Evolutionary conservation across 2,888 invertebrate genomes (phyloP).

Genomic region (Protonemura montana): DNA sequence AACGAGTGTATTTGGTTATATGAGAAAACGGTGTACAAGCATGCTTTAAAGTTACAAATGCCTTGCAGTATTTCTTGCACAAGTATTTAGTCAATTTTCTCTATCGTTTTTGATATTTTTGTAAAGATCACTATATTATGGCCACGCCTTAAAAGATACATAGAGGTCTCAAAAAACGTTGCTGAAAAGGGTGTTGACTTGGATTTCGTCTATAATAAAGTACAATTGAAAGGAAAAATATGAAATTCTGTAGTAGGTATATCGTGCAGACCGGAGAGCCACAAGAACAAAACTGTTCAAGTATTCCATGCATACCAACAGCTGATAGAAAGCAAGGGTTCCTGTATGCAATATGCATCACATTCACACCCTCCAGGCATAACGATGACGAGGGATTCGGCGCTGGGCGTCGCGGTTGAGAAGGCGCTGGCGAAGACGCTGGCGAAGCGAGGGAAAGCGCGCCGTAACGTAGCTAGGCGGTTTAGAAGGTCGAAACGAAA

Average conservation of each 20-base stretch:
- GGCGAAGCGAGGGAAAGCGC: conserved; percentile 25
- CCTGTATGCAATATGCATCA: conserved; percentile 40
- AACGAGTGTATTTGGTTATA: background rate
- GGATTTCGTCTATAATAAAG: background rate
- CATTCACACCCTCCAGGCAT: conserved; percentile 41
- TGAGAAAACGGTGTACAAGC: background rate
- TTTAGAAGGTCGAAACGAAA: conserved; percentile 24
- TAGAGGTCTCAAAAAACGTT: background rate
- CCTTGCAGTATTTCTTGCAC: background rate
- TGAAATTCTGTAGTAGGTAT: background rate
- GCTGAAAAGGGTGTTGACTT: background rate
- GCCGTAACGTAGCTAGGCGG: background rate
- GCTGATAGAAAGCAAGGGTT: conserved; percentile 30
- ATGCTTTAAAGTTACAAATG: background rate
- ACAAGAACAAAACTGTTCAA: conserved; percentile 14
- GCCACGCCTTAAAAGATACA: background rate
- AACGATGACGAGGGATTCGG: conserved; percentile 31
- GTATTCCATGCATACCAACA: conserved; percentile 40
- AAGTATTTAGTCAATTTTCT: background rate
- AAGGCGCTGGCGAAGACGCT: background rate
- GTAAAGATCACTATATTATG: background rate
- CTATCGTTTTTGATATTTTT: background rate
- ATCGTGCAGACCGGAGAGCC: background rate
- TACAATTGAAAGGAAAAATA: background rate
- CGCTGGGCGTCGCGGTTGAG: background rate